Conservation (phyloP, 2,113 vertebrate genomes). For the Crocuta crocuta region DNA sequence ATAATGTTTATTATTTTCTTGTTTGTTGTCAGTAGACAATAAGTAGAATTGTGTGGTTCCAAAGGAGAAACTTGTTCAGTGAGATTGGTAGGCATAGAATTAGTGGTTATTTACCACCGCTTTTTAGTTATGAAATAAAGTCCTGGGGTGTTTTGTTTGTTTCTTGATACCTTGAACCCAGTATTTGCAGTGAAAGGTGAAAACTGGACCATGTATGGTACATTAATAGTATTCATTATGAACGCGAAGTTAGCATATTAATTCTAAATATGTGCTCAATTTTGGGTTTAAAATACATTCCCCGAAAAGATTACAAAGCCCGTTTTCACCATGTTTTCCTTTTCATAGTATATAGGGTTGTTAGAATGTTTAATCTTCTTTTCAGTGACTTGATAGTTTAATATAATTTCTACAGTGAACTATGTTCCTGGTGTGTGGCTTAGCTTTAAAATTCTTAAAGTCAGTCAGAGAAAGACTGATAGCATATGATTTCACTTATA, state of each 20-base stretch:
- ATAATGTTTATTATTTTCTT: background rate
- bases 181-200: background rate
- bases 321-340: background rate
- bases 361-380: conserved; percentile 17
- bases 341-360: background rate
- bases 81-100: background rate
- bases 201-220: background rate
- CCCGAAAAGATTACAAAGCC: background rate
- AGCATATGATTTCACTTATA: too few relatives aligned
- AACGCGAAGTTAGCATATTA: background rate
- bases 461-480: too few relatives aligned
- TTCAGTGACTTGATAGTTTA: background rate
- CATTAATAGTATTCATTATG: background rate
- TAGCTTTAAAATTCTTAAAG: background rate
- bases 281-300: background rate
- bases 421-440: background rate
- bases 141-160: background rate
- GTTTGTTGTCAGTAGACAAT: conserved; percentile 34
- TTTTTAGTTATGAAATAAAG: background rate
- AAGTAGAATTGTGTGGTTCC: background rate
- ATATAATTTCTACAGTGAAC: background rate
- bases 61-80: background rate
- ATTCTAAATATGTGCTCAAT: background rate
- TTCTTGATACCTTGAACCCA: background rate
- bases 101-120: background rate